Evolutionary conservation across 2,797 vertebrate species (phyloP), one percentile per base, ranked within the genome.

Genomic region (Sebastes cheni): DNA sequence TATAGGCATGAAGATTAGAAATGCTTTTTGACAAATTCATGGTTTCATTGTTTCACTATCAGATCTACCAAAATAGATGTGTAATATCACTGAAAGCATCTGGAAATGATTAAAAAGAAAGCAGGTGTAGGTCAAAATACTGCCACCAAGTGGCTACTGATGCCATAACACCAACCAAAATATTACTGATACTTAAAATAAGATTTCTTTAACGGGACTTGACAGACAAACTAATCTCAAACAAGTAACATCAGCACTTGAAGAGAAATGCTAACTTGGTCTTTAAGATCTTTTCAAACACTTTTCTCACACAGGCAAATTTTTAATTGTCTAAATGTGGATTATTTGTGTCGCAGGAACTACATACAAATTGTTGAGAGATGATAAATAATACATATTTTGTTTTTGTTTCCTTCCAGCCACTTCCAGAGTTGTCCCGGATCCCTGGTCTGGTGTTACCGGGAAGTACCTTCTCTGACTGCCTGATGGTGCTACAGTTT

Each of bases 401-500:
- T 56, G 11, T 67, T 60, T 78, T 3, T 46, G 8, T 78, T 62
- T 86, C 12, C 80, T 84, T 86, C 4, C 88, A 99, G 98, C 93
- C 96, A 85, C 96, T 99, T 86, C 98, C 98, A 80, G 96, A 96
- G 75, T 89, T 99, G 81, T 94, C 95, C 62, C 96, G 94, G 73
- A 96, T 99, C 68, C 95, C 96, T n/a, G 98, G 98, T 79, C 96
- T 99, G 23, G 92, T 98, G 78, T 93, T 99, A 11, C 91, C 96
- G 4, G 97, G 97, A 75, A 95, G 89, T 84, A 95, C 97, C 0
- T 97, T 99, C 93, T 97, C 98, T 0, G 96, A 99, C 85, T 99
- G 98, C 86, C 96, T 99, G 72, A 98, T 98, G 97, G 96, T 98
- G 82, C 91, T 99, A 78, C 97, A 99, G 94, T 99, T 99, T 91